Evolutionary conservation across 1,140 invertebrate genomes (phyloP).

Genomic region (Triops cancriformis): DNA sequence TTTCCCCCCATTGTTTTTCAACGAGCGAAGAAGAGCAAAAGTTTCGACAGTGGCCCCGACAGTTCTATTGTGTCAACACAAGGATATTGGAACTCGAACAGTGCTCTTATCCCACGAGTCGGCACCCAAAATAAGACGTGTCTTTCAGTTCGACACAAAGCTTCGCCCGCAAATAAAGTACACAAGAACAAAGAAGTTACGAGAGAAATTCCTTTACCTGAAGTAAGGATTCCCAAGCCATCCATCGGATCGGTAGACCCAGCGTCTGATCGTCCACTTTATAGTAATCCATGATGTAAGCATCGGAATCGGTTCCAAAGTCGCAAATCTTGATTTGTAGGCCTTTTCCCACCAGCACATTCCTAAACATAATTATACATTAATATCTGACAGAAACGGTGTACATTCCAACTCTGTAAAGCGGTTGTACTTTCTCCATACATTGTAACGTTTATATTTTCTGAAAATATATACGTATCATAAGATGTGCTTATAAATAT

Average conservation of each 20-base stretch:
- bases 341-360: conserved; percentile 71
- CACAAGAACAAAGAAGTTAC: conserved; percentile 12
- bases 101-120: background rate
- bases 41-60: background rate
- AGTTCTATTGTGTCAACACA: conserved; percentile 3
- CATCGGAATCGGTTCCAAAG: conserved; percentile 55
- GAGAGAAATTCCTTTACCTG: conserved; percentile 44
- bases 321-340: conserved; percentile 74
- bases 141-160: background rate
- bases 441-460: too few species aligned
- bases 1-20: background rate
- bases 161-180: conserved; percentile 14
- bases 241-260: conserved; percentile 58
- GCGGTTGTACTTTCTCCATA: too few species aligned
- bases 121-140: conserved; percentile 5
- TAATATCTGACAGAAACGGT: too few species aligned
- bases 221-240: conserved; percentile 60
- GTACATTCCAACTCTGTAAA: too few species aligned
- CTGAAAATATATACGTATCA: too few species aligned
- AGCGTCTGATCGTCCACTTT: conserved; percentile 49
- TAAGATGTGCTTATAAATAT: too few species aligned
- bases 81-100: conserved; percentile 8
- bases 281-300: conserved; percentile 62
- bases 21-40: background rate
- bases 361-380: conserved; percentile 58